Percentiles rank a stretch among this genome's conserved stretches.
These are phyloP conservation scores for Vulpes lagopus DNA, from an alignment of 2,113 vertebrate genomes.

Conservation along the genomic window DNA sequence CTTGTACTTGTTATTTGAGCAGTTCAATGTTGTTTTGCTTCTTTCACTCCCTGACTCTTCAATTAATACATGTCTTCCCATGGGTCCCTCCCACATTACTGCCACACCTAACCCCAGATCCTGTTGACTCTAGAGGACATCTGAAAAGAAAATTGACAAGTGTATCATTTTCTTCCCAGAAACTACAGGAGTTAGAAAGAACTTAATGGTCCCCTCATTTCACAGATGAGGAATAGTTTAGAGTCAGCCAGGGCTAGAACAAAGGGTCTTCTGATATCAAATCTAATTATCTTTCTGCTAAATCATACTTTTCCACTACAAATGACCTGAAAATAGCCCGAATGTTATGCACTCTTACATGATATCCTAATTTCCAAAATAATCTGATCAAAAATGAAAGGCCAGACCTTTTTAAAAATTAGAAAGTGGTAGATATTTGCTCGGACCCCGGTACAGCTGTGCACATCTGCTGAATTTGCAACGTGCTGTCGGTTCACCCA, in stretches of 20 bases:
- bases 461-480: background rate
- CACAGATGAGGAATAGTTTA: conserved; percentile 10
- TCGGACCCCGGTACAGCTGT: background rate
- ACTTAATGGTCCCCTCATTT: background rate
- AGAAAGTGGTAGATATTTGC: background rate
- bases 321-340: conserved; percentile 20
- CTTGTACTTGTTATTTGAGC: background rate
- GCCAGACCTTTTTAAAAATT: background rate
- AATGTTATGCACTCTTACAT: background rate
- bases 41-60: background rate
- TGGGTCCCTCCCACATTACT: background rate
- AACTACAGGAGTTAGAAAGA: background rate
- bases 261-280: conserved; percentile 52
- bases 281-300: conserved; percentile 52
- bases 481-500: background rate
- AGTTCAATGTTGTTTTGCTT: background rate
- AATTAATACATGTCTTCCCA: background rate
- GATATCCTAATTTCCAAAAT: conserved; percentile 1
- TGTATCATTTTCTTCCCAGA: conserved; percentile 4
- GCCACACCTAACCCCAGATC: background rate
- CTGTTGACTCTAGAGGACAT: background rate
- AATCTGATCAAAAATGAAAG: conserved; percentile 44
- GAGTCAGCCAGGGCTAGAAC: background rate
- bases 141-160: background rate
- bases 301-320: conserved; percentile 37